phyloP scores from a whole-genome alignment of 2,888 invertebrate species.

The Ceriagrion tenellum region DNA sequence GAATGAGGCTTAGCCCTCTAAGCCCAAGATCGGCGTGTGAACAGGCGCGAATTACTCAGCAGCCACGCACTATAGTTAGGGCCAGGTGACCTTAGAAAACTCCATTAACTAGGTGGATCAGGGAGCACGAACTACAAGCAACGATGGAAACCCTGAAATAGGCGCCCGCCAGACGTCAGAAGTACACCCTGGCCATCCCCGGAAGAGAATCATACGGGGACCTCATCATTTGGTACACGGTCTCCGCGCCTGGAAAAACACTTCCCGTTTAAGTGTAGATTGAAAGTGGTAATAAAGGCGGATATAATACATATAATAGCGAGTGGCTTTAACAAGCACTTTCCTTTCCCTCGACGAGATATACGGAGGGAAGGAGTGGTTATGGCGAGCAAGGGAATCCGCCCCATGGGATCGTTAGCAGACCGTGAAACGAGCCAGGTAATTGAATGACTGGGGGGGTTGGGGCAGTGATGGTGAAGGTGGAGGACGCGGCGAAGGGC shows the following conservation, averaged over 20 bases:
- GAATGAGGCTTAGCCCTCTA: no score
- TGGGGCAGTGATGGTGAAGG: neutral
- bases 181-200: neutral
- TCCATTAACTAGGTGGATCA: neutral
- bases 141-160: neutral
- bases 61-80: no score
- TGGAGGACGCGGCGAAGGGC: constrained; percentile 6
- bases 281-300: constrained; percentile 17
- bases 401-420: neutral
- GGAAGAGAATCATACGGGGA: neutral
- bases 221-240: neutral
- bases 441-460: constrained; percentile 11
- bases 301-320: neutral
- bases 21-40: no score
- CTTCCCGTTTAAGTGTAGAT: constrained; percentile 31
- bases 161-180: neutral
- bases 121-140: neutral
- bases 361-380: neutral
- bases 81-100: neutral
- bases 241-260: neutral
- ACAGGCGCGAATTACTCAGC: no score
- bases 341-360: neutral
- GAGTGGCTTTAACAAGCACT: constrained; percentile 32
- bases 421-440: constrained; percentile 51
- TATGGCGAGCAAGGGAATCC: constrained; percentile 7